Percentiles rank a stretch among this genome's conserved stretches.
These are phyloP conservation scores for Aramus guarauna DNA, from an alignment of 2,113 vertebrate species.

Conservation along the genomic window DNA sequence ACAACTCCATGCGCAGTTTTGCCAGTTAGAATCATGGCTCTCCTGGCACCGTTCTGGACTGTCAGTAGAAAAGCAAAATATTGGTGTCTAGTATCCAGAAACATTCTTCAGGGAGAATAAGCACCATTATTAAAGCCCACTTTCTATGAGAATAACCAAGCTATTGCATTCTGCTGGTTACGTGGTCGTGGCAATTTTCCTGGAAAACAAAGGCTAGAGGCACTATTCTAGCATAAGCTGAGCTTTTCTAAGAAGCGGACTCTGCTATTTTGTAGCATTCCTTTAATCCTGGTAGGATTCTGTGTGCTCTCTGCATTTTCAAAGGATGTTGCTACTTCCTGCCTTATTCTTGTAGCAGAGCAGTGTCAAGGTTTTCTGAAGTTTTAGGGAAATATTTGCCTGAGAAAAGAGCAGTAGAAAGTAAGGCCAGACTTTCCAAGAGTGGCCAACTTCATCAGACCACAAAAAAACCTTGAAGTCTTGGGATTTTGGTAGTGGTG, in stretches of 20 bases:
- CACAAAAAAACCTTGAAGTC: background rate
- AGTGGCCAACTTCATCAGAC: background rate
- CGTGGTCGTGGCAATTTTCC: background rate
- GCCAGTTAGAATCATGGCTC: background rate
- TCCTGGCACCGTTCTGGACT: background rate
- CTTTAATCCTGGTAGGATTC: background rate
- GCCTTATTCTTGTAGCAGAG: background rate
- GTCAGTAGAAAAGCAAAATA: background rate
- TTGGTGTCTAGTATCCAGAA: background rate
- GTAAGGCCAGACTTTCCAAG: background rate
- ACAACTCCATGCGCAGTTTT: background rate
- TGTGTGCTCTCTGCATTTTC: background rate
- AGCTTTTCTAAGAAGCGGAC: background rate
- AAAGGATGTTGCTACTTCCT: rapidly evolving
- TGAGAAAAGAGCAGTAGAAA: background rate
- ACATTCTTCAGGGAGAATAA: background rate
- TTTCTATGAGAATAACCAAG: background rate
- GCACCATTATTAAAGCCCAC: background rate
- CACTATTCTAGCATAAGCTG: background rate
- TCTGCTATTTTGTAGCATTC: background rate
- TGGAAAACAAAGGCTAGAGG: background rate
- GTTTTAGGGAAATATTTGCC: background rate
- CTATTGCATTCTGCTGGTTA: background rate
- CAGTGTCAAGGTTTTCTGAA: background rate
- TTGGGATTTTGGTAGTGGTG: background rate